Base-by-base conservation (phyloP, 2,797 vertebrate species). In the Propithecus deckenii region DNA sequence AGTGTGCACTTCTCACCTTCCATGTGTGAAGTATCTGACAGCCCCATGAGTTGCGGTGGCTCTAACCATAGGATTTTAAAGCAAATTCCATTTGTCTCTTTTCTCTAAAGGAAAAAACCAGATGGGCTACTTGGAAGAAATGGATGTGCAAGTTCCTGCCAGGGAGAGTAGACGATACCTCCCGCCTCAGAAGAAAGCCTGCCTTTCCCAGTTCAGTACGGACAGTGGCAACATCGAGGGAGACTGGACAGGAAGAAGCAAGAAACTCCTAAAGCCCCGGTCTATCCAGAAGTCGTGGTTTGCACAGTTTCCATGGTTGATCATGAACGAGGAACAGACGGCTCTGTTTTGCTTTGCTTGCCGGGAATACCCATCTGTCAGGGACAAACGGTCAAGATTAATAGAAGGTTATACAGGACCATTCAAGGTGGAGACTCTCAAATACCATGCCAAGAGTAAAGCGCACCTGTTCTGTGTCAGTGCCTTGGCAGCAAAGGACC, bases 391-490 rank as follows among this genome's bases (percentile, higher is more conserved):
- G 30, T 98, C 98, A 46, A 95, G 93, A 17, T 46, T 98, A 61
- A 80, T 97, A 83, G 96, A 95, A 86, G 97, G 97, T 50, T 98
- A 96, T 20, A 98, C 83, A 0, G 92, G 97, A 32, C 97, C 98
- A 0, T 97, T 98, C 85, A 97, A 98, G 81, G 94, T 98, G 83
- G 96, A 97, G 65, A 98, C 98, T 8, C 98, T 98, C 69, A 97
- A 97, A 35, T 96, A 97, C 72, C 97, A 97, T 0, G 86, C 96
- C 90, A 96, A 91, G 90, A 98, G 96, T 94, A 98, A 98, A 55
- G 95, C 96, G 28, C 98, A 98, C 23, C 32, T 86, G 46, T 83
- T 97, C 48, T 98, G 97, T 18, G 22, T 97, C 41, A 83, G 7
- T 32, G 86, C 96, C 59, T 79, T 97, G 96, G 65, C 86, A 0